Conservation (phyloP, 2,888 invertebrate genomes). For the Leucoptera coffeella region DNA sequence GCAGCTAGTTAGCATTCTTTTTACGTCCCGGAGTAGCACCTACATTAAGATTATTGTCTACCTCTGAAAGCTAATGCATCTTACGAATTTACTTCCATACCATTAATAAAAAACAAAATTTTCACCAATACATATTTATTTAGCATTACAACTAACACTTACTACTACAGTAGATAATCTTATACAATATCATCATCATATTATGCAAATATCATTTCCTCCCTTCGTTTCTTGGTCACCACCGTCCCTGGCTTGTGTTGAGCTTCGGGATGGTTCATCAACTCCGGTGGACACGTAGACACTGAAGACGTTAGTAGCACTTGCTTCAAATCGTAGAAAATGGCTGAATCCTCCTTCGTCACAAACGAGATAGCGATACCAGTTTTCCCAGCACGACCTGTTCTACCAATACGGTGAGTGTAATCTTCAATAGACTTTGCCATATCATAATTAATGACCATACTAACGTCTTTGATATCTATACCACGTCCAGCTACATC, state of each 20-base stretch:
- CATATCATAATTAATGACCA: constrained; percentile 99
- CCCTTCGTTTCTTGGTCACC: constrained; percentile 86
- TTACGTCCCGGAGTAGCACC: too few species aligned
- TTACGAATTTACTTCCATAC: too few species aligned
- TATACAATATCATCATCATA: constrained; percentile 2
- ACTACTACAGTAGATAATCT: too few species aligned
- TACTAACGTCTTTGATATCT: constrained; percentile 97
- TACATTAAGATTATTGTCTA: too few species aligned
- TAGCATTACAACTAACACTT: too few species aligned
- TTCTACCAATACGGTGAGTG: constrained; percentile 97
- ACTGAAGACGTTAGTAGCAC: constrained; percentile 82
- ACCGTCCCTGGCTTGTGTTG: constrained; percentile 96
- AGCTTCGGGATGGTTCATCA: constrained; percentile 97
- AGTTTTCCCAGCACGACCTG: constrained; percentile 96
- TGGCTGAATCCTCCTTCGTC: constrained; percentile 90
- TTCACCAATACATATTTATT: too few species aligned
- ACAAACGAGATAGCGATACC: constrained; percentile 95
- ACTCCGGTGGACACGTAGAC: constrained; percentile 91
- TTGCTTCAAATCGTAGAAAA: constrained; percentile 97
- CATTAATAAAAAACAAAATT: too few species aligned
- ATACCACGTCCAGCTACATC: constrained; percentile 99
- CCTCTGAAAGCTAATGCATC: too few species aligned
- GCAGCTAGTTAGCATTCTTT: too few species aligned
- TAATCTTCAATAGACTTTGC: constrained; percentile 98
- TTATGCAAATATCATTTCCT: constrained; percentile 93